Percentiles rank a stretch among this genome's conserved stretches.
phyloP scores from a whole-genome alignment of 2,888 invertebrate species.

The Entomobrya proxima region DNA sequence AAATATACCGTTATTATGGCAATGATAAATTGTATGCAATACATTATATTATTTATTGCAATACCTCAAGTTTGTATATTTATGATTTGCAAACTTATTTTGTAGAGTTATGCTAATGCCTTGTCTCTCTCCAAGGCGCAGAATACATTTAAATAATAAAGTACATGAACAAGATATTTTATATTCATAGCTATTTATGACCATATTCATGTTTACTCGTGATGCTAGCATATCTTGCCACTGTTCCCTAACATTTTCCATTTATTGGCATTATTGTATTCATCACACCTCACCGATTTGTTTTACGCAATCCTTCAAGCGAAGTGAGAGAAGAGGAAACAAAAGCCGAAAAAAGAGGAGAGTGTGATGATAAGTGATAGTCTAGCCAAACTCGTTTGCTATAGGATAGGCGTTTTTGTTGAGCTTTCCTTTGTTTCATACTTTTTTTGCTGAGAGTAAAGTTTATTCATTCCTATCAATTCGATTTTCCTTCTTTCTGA shows the following conservation, averaged over 20 bases:
- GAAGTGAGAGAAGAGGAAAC: not conserved
- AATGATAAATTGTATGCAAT: too few relatives aligned
- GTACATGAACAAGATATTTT: too few relatives aligned
- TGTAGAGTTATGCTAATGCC: too few relatives aligned
- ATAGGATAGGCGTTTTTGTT: too few relatives aligned
- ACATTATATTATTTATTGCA: too few relatives aligned
- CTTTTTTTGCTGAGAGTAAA: not conserved
- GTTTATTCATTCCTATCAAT: not conserved
- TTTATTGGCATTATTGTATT: constrained; percentile 45
- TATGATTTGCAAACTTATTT: too few relatives aligned
- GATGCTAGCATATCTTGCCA: not conserved
- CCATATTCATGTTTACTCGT: constrained; percentile 4
- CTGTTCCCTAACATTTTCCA: constrained; percentile 7
- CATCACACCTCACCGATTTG: constrained; percentile 30
- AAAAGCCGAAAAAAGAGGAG: not conserved
- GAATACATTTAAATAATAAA: too few relatives aligned
- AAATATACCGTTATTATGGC: too few relatives aligned
- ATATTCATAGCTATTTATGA: not conserved
- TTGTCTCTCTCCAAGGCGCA: too few relatives aligned
- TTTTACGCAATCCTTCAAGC: not conserved
- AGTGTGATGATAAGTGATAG: not conserved
- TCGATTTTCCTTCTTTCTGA: not conserved
- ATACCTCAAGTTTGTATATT: too few relatives aligned
- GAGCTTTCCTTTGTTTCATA: too few relatives aligned
- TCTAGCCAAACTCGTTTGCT: too few relatives aligned